Percentiles rank a stretch among this genome's conserved stretches.
phyloP scores from a whole-genome alignment of 2,113 vertebrate species.

The Egretta garzetta region DNA sequence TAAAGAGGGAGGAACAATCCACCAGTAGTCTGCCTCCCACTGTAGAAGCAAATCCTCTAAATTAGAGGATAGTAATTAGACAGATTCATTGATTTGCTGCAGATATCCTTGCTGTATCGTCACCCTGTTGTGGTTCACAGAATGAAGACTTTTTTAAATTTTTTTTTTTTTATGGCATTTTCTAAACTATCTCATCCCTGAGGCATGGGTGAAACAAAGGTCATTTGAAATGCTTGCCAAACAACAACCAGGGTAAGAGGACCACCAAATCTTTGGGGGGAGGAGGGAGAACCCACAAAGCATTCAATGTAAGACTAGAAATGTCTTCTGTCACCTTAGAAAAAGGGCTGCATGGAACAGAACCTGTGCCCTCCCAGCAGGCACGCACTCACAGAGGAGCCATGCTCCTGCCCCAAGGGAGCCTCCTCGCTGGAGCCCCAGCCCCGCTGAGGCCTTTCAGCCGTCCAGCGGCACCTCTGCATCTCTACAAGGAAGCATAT shows the following conservation, averaged over 20 bases:
- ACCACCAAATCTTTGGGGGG: not conserved
- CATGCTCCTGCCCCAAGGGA: not conserved
- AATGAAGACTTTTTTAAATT: not conserved
- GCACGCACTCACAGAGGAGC: not conserved
- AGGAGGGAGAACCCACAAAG: not conserved
- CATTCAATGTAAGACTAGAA: not conserved
- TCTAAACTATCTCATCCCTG: slow-evolving; percentile 36
- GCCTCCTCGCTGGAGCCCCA: not conserved
- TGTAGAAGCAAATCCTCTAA: slow-evolving; percentile 24
- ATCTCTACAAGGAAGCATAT: not conserved
- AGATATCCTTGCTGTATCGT: not conserved
- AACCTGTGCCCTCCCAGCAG: not conserved
- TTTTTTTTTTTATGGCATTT: not conserved
- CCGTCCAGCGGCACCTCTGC: not conserved
- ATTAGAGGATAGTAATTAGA: slow-evolving; percentile 30
- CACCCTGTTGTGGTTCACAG: slow-evolving; percentile 8
- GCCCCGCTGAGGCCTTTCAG: not conserved
- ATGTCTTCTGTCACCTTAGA: not conserved
- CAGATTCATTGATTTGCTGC: slow-evolving; percentile 38
- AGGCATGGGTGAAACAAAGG: slow-evolving; percentile 43
- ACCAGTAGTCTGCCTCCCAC: slow-evolving; percentile 16
- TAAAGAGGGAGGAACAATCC: slow-evolving; percentile 13
- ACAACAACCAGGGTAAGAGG: slow-evolving; percentile 25
- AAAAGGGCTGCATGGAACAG: not conserved
- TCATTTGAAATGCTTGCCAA: slow-evolving; percentile 26